These are phyloP conservation scores for Xenopus borealis DNA, from an alignment of 2,113 vertebrate genomes.

Conservation along the genomic window DNA sequence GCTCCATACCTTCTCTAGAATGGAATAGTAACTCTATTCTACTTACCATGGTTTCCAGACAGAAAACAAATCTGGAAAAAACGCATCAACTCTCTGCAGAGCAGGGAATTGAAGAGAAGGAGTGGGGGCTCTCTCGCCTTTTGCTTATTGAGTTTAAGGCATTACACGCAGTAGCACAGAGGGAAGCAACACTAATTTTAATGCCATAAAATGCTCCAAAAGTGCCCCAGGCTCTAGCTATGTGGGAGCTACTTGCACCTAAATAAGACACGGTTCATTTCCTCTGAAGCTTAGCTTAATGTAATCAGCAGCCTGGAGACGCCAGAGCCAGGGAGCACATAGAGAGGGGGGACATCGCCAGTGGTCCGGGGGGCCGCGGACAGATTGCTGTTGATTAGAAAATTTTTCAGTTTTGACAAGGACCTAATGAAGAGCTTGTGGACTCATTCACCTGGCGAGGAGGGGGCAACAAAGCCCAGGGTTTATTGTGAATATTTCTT, in stretches of 20 bases:
- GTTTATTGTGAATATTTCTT: constrained; percentile 11
- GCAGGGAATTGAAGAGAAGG: not conserved
- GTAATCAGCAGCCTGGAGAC: constrained; percentile 83
- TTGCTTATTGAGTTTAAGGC: constrained; percentile 84
- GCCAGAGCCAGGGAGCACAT: constrained; percentile 69
- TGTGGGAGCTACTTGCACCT: constrained; percentile 75
- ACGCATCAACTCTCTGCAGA: constrained; percentile 52
- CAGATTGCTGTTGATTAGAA: constrained; percentile 77
- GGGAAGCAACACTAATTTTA: constrained; percentile 82
- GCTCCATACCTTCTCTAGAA: too few relatives aligned
- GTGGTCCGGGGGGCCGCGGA: constrained; percentile 65
- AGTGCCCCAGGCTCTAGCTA: constrained; percentile 76
- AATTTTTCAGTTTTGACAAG: constrained; percentile 86
- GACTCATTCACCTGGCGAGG: constrained; percentile 73
- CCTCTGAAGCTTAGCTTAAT: constrained; percentile 83
- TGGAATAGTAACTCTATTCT: not conserved
- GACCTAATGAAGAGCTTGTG: constrained; percentile 78
- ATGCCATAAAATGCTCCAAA: constrained; percentile 77
- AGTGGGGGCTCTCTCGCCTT: constrained; percentile 60
- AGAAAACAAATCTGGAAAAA: constrained; percentile 24
- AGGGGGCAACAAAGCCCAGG: constrained; percentile 36
- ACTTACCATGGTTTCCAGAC: not conserved
- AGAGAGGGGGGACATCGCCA: constrained; percentile 64
- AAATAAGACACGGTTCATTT: constrained; percentile 85
- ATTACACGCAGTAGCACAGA: constrained; percentile 73